Evolutionary conservation across 2,888 invertebrate species (phyloP).

Genomic region (Patella caerulea): DNA sequence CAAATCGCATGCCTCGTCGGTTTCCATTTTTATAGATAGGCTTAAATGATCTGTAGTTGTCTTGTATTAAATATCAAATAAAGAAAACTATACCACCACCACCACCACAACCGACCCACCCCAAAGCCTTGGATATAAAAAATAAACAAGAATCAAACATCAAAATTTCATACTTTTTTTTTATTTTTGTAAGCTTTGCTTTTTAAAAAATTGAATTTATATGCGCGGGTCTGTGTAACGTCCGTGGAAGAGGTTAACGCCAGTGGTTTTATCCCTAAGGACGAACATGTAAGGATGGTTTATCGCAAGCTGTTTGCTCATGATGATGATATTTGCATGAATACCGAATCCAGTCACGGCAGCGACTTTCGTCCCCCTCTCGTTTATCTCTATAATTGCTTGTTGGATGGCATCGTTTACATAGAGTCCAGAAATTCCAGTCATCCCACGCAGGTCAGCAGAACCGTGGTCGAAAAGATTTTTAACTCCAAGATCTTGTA

Average conservation of each 20-base stretch:
- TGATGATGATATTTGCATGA: constrained; percentile 21
- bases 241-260: neutral
- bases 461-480: constrained; percentile 36
- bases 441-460: constrained; percentile 56
- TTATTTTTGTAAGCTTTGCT: no score
- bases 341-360: constrained; percentile 43
- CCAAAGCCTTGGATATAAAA: no score
- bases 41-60: no score
- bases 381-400: constrained; percentile 60
- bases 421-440: constrained; percentile 32
- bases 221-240: neutral
- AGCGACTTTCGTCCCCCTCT: constrained; percentile 56
- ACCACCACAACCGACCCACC: no score
- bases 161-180: no score
- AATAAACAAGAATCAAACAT: no score
- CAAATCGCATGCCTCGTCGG: no score
- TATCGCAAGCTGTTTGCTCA: neutral
- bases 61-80: no score
- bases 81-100: no score
- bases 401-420: constrained; percentile 55
- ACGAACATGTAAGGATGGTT: neutral
- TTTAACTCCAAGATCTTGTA: constrained; percentile 42
- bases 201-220: neutral
- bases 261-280: constrained; percentile 1
- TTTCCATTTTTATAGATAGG: no score